Base-by-base conservation (phyloP, 2,113 vertebrate species). In the Nansenia antarctica region DNA sequence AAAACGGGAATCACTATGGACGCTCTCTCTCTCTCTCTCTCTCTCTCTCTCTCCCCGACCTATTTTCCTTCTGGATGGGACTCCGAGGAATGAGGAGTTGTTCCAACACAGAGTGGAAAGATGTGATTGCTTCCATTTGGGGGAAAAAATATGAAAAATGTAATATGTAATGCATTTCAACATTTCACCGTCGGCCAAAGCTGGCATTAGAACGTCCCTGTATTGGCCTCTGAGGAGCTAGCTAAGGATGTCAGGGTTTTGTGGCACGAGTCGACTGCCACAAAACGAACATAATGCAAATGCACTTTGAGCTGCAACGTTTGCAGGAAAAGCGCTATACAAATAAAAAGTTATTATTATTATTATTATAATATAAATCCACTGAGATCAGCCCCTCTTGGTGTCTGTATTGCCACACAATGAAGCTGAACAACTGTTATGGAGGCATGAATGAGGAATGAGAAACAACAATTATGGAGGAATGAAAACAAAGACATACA, bases 31-130 rank as follows among this genome's bases (percentile, higher is more conserved):
- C 6, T 65, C 27, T 3, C 62, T 65, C 6, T 65, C 27, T 3
- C 62, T 65, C 6, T 65, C 27, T 3, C 62, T 65, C n/a, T n/a
- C n/a, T n/a, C n/a, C n/a, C 27, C 18, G 7, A 15, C 70, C 26
- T 24, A 30, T 34, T n/a, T 65, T 34, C 29, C 39, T 35, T 65
- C 20, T 26, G 15, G 62, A 65, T 26, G 52, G 31, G n/a, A 71
- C 57, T 39, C 11, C 11, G 26, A 45, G 29, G 30, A 37, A 70
- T 14, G 55, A 61, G 24, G 8, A 31, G 12, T 22, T 18, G 22
- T 34, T 65, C 20, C 39, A 37, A 54, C 18, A 34, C 54, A n/a
- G 29, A 47, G 53, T 63, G 39, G 54, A 70, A 61, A 61, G 27
- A 70, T 35, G 67, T 20, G 30, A 45, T 34, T 15, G 20, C 29